Evolutionary conservation across 2,888 invertebrate genomes (phyloP), one percentile per base, ranked within the genome.

Genomic region (Agrotis ipsilon): DNA sequence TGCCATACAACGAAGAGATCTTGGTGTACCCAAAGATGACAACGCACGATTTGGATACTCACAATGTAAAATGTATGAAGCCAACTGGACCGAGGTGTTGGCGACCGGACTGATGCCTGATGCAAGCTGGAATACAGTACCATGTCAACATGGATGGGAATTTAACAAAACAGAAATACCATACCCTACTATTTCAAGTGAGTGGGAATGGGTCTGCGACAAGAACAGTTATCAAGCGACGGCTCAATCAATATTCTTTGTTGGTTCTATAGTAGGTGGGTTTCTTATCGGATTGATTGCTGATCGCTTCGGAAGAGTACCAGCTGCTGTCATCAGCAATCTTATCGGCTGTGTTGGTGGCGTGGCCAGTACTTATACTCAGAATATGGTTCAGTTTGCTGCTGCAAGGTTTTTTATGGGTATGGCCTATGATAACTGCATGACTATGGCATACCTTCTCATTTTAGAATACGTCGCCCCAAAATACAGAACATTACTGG

Each of bases 71-170:
- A 86, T 86, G 57, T 93, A 90, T 59, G 80, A 82, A 11, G 91
- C 86, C 4, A 92, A 93, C 69, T 93, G 93, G 93, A 91, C 88
- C 19, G 87, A 91, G 11, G 86, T 91, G 18, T 80, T 92, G 19
- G 58, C 68, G 59, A 83, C 72, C 3, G 90, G 88, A 49, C 74
- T 68, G 43, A 77, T 48, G 21, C 90, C 91, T 19, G 81, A 92
- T 71, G 63, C 71, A 21, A 83, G 87, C 3, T 93, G 93, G 93
- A 74, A 60, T 27, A 89, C 82, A 43, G 84, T 86, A 43, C 84
- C 90, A 11, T 93, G 93, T 84, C 85, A 87, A 81, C 64, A 90
- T 68, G 93, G 93, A 65, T 93, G 93, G 93, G 93, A 93, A 71
- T 93, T 91, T 48, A 90, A 93, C 68, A 88, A 84, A 81, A 88